Evolutionary conservation across 2,113 vertebrate genomes (phyloP).

Genomic region (Riparia riparia): DNA sequence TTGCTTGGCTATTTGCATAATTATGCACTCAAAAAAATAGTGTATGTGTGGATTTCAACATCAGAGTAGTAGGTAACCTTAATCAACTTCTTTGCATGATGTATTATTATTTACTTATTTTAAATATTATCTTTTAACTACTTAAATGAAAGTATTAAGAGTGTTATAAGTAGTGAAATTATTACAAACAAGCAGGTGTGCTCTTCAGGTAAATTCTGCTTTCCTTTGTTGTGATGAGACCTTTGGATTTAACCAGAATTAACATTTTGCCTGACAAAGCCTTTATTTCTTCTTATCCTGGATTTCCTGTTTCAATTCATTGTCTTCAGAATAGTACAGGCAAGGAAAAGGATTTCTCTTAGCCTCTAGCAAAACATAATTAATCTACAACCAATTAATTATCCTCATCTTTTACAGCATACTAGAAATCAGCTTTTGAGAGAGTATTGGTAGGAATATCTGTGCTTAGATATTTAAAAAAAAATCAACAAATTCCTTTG

Average conservation of each 20-base stretch:
- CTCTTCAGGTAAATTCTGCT: background rate
- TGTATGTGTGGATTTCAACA: background rate
- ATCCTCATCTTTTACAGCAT: background rate
- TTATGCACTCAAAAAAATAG: background rate
- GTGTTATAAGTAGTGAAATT: background rate
- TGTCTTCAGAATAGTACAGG: background rate
- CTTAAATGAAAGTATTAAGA: background rate
- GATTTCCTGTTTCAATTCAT: background rate
- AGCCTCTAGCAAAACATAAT: background rate
- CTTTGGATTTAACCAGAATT: background rate
- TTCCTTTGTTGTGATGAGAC: background rate
- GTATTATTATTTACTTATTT: background rate
- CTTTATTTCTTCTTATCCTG: background rate
- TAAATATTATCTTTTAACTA: background rate
- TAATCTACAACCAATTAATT: background rate
- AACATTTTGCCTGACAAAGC: background rate
- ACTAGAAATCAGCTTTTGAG: background rate
- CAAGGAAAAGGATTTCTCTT: constrained; percentile 20
- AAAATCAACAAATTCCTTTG: background rate
- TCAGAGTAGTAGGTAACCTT: background rate
- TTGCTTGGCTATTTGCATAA: background rate
- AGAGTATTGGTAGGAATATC: background rate
- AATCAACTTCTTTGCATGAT: background rate
- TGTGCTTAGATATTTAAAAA: background rate
- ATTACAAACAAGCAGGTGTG: background rate